Conservation (phyloP, 2,113 vertebrate species). For the Danionella cerebrum region DNA sequence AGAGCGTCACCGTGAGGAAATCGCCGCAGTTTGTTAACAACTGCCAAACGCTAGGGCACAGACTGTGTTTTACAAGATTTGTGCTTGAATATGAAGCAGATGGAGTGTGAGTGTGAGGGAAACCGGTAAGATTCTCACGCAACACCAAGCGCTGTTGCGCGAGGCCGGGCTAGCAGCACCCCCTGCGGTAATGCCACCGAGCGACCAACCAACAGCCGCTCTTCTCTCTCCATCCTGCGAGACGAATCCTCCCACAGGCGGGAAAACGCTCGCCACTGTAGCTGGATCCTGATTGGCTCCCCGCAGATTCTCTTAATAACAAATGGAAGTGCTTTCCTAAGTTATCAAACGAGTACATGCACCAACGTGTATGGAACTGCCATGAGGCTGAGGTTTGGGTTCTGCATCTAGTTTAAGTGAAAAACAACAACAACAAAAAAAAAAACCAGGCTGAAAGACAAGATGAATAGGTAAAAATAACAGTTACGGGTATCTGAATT, state of each 20-base stretch:
- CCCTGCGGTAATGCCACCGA: conserved; percentile 9
- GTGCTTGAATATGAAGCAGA: background rate
- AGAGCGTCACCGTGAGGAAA: too few relatives aligned
- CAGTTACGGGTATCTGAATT: too few relatives aligned
- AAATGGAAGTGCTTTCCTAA: background rate
- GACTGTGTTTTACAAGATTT: too few relatives aligned
- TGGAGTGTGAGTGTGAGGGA: background rate
- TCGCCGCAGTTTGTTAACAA: background rate
- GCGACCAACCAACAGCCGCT: background rate
- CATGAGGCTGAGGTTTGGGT: too few relatives aligned
- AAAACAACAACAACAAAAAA: too few relatives aligned
- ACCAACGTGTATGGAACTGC: too few relatives aligned
- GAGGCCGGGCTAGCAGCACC: too few relatives aligned
- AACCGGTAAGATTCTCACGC: conserved; percentile 49
- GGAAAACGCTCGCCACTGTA: background rate
- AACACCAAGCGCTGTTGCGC: conserved; percentile 49
- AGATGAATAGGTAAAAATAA: too few relatives aligned
- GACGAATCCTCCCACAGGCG: conserved; percentile 26
- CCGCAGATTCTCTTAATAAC: background rate
- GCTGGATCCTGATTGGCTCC: background rate
- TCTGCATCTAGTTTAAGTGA: too few relatives aligned
- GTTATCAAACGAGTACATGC: background rate
- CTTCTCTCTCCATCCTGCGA: background rate
- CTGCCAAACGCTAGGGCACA: too few relatives aligned
- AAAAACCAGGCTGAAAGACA: too few relatives aligned